Evolutionary conservation across 92 coral and sea anemone species (phyloP), one percentile per base, ranked within the genome.

Genomic region (Porites divaricata): DNA sequence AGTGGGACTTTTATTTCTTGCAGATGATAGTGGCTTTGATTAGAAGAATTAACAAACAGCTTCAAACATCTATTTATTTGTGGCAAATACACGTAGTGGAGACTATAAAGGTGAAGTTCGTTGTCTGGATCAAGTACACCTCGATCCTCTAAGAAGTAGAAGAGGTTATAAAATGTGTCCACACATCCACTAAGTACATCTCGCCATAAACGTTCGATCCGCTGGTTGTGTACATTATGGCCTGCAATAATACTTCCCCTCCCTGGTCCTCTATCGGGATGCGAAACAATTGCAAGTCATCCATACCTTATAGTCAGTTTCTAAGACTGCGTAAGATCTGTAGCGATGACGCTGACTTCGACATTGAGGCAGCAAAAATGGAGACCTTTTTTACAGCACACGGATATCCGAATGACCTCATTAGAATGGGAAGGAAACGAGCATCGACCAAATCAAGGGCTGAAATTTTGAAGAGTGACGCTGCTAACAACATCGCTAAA

Each of bases 11-110:
- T 85, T 84, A 57, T 59, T 75, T 51, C 80, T n/a, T 63, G 85
- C 88, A 26, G 84, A 76, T 12, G 89, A 67, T 45, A 89, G 19
- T 69, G 81, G 70, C 58, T 84, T 72, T 45, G 70, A 71, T 89
- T 89, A 78, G 85, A 89, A 54, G 81, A 79, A 77, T 45, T 25
- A 75, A 83, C 79, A 84, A 89, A 89, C 54, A 67, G 78, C 71
- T 84, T 66, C 81, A 89, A 78, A 57, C 41, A 76, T 57, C 83
- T 71, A 35, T 67, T 69, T 14, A 88, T 88, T 49, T 85, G 14
- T 75, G 88, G 88, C 71, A 83, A 72, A 56, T 83, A 88, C 35
- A 77, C 88, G 70, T 67, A 83, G 74, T 83, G 91, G 23, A 88
- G 84, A 57, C 88, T 74, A 70, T 74, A 84, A 41, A 88, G 77